Evolutionary conservation across 2,113 vertebrate species (phyloP).

Genomic region (Garra rufa): DNA sequence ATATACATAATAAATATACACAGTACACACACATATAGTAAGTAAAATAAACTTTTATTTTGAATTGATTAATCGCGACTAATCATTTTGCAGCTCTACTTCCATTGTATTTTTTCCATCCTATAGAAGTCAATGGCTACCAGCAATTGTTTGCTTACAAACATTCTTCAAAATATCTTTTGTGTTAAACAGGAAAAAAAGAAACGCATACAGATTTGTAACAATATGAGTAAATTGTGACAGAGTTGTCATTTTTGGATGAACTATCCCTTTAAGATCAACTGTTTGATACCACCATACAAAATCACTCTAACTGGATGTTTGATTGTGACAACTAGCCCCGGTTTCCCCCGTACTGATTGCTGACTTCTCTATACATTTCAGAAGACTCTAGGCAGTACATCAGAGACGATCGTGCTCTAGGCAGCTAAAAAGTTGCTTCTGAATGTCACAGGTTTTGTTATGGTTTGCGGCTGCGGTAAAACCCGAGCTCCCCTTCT

Average conservation of each 20-base stretch:
- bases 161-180: background rate
- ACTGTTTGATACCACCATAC: background rate
- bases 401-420: constrained; percentile 7
- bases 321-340: background rate
- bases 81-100: too few relatives aligned
- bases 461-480: constrained; percentile 37
- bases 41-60: too few relatives aligned
- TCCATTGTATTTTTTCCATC: too few relatives aligned
- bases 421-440: background rate
- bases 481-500: constrained; percentile 47
- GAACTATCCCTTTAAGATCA: too few relatives aligned
- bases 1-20: too few relatives aligned
- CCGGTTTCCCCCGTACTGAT: background rate
- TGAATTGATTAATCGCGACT: too few relatives aligned
- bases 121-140: background rate
- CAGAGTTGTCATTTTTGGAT: too few relatives aligned
- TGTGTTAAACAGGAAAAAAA: background rate
- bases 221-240: too few relatives aligned
- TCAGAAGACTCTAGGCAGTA: background rate
- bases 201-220: too few relatives aligned
- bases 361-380: background rate
- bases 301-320: background rate
- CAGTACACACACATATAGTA: too few relatives aligned
- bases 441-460: constrained; percentile 39
- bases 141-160: background rate